Conservation (phyloP, 1,140 invertebrate genomes). For the Cydia fagiglandana region DNA sequence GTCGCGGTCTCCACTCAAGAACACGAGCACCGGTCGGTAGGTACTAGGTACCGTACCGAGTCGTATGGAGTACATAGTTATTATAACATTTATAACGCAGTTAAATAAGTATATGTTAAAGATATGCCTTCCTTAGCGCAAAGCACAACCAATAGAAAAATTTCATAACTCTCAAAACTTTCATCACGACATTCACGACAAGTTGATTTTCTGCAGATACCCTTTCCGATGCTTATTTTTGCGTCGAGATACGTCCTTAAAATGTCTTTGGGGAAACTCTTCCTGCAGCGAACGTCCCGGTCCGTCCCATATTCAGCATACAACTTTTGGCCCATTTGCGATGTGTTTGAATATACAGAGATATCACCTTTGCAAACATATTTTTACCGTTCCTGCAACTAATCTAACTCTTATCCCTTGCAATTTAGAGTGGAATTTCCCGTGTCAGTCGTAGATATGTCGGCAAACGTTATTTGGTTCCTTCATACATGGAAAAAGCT, state of each 20-base stretch:
- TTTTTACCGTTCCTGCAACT: constrained; percentile 7
- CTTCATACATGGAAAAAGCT: constrained; percentile 59
- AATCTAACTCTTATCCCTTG: constrained; percentile 9
- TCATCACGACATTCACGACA: no score
- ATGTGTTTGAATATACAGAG: constrained; percentile 63
- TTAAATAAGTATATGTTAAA: no score
- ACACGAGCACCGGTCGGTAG: no score
- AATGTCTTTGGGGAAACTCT: constrained; percentile 2
- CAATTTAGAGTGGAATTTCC: constrained; percentile 43
- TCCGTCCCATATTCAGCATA: constrained; percentile 60
- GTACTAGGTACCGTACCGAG: no score
- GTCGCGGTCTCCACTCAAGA: no score
- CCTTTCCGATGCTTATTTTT: not conserved
- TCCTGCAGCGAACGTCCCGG: constrained; percentile 38
- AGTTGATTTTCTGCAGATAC: not conserved
- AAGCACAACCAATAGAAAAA: not conserved
- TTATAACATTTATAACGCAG: no score
- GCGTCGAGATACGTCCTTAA: not conserved
- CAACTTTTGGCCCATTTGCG: constrained; percentile 71
- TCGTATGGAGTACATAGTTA: no score
- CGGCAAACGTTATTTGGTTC: constrained; percentile 41
- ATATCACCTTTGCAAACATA: constrained; percentile 52
- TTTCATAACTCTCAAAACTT: not conserved
- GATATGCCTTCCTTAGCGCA: no score
- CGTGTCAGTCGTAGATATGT: constrained; percentile 1